Evolutionary conservation across 2,888 invertebrate species (phyloP).

Genomic region (Eupelmus urozonus): DNA sequence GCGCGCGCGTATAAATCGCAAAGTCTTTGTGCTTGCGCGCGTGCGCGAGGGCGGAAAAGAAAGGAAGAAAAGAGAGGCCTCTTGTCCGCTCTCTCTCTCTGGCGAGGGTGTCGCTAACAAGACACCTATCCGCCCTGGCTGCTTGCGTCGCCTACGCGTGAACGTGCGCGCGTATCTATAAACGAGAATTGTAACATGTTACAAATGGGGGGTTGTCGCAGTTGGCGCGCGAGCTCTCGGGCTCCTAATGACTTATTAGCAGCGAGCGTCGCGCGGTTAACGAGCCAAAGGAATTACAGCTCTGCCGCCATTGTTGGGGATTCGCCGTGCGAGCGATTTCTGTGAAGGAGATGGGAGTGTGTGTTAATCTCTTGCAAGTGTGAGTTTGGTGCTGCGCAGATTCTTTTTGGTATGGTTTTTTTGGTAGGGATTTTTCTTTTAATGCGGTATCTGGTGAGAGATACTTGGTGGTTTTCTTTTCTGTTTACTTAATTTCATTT

Average conservation of each 20-base stretch:
- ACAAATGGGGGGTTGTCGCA: constrained; percentile 45
- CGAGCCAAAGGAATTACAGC: constrained; percentile 60
- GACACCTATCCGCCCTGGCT: constrained; percentile 62
- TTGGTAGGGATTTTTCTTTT: too few species aligned
- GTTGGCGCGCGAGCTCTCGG: constrained; percentile 60
- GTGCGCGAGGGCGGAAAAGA: constrained; percentile 57
- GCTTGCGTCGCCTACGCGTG: not conserved
- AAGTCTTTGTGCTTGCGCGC: constrained; percentile 30
- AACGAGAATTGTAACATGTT: too few species aligned
- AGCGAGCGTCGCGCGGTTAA: constrained; percentile 67
- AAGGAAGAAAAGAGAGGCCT: constrained; percentile 72
- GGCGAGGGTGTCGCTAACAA: constrained; percentile 77
- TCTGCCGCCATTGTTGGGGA: constrained; percentile 1
- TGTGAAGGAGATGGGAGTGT: not conserved
- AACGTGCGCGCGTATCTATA: not conserved
- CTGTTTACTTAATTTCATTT: too few species aligned
- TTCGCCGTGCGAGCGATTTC: not conserved
- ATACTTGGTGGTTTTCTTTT: too few species aligned
- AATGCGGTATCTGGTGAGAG: too few species aligned
- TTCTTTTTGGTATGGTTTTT: too few species aligned
- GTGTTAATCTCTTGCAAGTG: constrained; percentile 24
- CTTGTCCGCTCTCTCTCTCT: constrained; percentile 69
- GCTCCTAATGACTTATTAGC: constrained; percentile 76
- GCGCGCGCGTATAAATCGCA: constrained; percentile 19
- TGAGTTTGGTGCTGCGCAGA: not conserved